Evolutionary conservation across 2,113 vertebrate genomes (phyloP), one percentile per base, ranked within the genome.

Genomic region (Myrmecophaga tridactyla): DNA sequence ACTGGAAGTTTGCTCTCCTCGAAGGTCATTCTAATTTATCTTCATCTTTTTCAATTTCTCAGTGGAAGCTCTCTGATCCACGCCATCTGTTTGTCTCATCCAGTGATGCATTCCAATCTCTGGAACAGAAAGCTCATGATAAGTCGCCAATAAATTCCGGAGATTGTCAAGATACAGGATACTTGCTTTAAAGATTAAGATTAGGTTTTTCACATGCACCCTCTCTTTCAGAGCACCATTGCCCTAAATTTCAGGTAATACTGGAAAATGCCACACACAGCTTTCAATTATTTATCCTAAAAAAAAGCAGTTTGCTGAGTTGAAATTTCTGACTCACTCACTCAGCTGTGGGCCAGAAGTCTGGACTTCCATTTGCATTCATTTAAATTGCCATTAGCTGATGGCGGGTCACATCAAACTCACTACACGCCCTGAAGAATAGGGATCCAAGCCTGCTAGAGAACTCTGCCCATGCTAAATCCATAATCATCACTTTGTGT

Each of bases 41-140:
- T 78, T 53, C 48, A 60, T 72, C 6, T 72, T 97, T 97, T 67
- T 86, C 93, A 81, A 81, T 48, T 95, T 96, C 91, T 94, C 76
- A 91, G 82, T 94, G 69, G 76, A 95, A 98, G 97, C 48, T 86
- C 94, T 97, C 92, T 97, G 82, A 96, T 92, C 76, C 90, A 60
- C 90, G 86, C 92, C 96, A 97, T 97, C 94, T 97, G 97, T 97
- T 98, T 97, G 77, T 63, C 94, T 97, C 89, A 72, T 94, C 58
- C 0, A 0, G 72, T 65, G 65, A 51, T 65, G 65, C 94, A 93
- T 89, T 94, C 86, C 0, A 10, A 70, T 92, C 85, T 95, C 88
- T 65, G 72, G 58, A 90, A 86, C 82, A 93, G 95, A 97, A 94
- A 18, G 84, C 70, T 86, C 53, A 43, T 83, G 39, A 94, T 41